Percentiles rank a stretch among this genome's conserved stretches.
These are phyloP conservation scores for Bilobella aurantiaca DNA, from an alignment of 1,140 invertebrate species.

Conservation along the genomic window DNA sequence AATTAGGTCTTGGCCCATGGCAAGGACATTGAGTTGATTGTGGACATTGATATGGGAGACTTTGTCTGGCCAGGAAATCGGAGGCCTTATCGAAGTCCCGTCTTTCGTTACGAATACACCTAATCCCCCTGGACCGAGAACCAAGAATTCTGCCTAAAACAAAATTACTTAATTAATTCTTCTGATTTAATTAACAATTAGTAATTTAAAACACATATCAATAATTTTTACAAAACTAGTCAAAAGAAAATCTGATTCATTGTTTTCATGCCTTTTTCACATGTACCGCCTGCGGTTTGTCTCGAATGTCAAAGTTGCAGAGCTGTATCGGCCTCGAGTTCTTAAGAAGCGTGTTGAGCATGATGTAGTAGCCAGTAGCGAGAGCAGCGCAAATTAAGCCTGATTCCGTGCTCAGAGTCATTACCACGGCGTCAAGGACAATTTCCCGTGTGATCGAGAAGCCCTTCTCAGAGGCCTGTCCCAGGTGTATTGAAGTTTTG, in stretches of 20 bases:
- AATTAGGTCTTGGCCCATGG: slow-evolving; percentile 20
- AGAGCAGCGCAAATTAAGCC: slow-evolving; percentile 31
- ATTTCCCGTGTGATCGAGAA: slow-evolving; percentile 26
- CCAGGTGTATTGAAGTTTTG: slow-evolving; percentile 23
- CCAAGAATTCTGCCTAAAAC: slow-evolving; percentile 37
- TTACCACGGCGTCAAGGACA: slow-evolving; percentile 19
- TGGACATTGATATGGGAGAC: slow-evolving; percentile 23
- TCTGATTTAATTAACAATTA: neutral
- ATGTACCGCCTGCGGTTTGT: slow-evolving; percentile 25
- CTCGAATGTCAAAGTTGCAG: slow-evolving; percentile 30
- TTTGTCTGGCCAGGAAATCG: slow-evolving; percentile 46
- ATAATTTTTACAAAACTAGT: too few relatives aligned
- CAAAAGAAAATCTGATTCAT: neutral
- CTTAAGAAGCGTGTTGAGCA: slow-evolving; percentile 17
- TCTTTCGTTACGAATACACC: slow-evolving; percentile 49
- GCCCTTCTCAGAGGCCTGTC: slow-evolving; percentile 26
- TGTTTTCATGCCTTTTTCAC: slow-evolving; percentile 27
- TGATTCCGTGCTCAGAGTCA: slow-evolving; percentile 23
- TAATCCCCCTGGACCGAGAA: slow-evolving; percentile 44
- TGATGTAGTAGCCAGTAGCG: slow-evolving; percentile 22
- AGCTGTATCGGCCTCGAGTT: slow-evolving; percentile 23
- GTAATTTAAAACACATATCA: neutral
- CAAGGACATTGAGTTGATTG: slow-evolving; percentile 29
- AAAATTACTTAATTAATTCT: neutral
- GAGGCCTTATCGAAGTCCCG: slow-evolving; percentile 47